These are phyloP conservation scores for Drosophila micromelanica DNA, from an alignment of 1,140 invertebrate species.

Conservation along the genomic window DNA sequence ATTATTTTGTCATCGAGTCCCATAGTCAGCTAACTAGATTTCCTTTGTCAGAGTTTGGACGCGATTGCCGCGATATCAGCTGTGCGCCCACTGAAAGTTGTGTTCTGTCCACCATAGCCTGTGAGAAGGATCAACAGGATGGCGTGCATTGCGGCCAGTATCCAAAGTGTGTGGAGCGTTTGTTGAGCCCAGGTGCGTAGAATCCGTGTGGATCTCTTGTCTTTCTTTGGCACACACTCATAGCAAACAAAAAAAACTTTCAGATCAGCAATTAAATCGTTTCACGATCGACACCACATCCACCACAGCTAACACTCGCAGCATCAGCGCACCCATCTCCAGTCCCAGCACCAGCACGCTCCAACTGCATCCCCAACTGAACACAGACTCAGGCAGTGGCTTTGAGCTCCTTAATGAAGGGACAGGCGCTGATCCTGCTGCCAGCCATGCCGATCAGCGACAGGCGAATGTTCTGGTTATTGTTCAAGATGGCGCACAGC, in stretches of 20 bases:
- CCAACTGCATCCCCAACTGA: not conserved
- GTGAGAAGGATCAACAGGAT: conserved; percentile 36
- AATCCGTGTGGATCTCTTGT: not conserved
- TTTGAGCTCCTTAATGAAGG: conserved; percentile 52
- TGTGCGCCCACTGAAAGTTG: conserved; percentile 42
- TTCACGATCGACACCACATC: conserved; percentile 67
- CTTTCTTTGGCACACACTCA: conserved; percentile 12
- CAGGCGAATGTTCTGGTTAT: conserved; percentile 69
- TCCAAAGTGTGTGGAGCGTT: conserved; percentile 42
- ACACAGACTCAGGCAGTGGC: conserved; percentile 26
- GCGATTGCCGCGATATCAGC: conserved; percentile 46
- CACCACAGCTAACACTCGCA: conserved; percentile 65
- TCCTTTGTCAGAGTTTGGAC: conserved; percentile 44
- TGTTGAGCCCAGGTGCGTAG: conserved; percentile 34
- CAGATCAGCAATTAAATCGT: conserved; percentile 62
- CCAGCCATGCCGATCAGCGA: conserved; percentile 43
- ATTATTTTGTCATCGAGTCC: not conserved
- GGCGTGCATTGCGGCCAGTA: conserved; percentile 50
- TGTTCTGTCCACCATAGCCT: conserved; percentile 28
- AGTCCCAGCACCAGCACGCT: conserved; percentile 59
- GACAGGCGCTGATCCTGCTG: conserved; percentile 14
- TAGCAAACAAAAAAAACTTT: conserved; percentile 23
- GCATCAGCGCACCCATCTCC: conserved; percentile 36
- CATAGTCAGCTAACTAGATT: not conserved
- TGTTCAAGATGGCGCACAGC: conserved; percentile 58